Evolutionary conservation across 2,888 invertebrate genomes (phyloP).

Genomic region (Troilus luridus): DNA sequence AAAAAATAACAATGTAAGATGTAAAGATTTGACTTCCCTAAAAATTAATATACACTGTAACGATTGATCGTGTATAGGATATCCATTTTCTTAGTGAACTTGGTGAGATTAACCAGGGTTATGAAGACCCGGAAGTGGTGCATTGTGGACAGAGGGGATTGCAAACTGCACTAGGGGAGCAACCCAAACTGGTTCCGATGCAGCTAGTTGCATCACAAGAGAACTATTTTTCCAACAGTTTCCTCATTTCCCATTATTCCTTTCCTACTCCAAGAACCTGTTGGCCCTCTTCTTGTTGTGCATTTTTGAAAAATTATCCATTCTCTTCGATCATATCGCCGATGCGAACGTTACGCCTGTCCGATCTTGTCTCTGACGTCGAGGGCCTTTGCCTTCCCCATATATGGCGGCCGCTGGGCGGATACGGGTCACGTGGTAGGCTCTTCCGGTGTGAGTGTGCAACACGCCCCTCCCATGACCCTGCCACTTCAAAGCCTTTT

Average conservation of each 20-base stretch:
- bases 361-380: not conserved
- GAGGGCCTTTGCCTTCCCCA: not conserved
- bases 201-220: constrained; percentile 8
- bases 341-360: not conserved
- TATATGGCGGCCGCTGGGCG: constrained; percentile 22
- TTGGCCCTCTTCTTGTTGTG: not conserved
- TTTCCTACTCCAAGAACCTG: not conserved
- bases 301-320: not conserved
- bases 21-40: too few species aligned
- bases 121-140: not conserved
- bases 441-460: constrained; percentile 4
- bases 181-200: constrained; percentile 1
- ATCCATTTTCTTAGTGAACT: too few species aligned
- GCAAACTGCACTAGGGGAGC: not conserved
- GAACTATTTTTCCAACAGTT: not conserved
- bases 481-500: constrained; percentile 46
- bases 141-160: not conserved
- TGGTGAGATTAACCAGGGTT: not conserved
- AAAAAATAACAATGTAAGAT: too few species aligned
- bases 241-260: constrained; percentile 17
- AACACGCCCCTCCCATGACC: constrained; percentile 41
- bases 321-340: not conserved
- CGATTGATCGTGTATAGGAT: too few species aligned
- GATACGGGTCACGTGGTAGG: constrained; percentile 23
- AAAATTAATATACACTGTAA: too few species aligned